Base-by-base conservation (phyloP, 2,888 invertebrate species). In the Ormyrus nitidulus region DNA sequence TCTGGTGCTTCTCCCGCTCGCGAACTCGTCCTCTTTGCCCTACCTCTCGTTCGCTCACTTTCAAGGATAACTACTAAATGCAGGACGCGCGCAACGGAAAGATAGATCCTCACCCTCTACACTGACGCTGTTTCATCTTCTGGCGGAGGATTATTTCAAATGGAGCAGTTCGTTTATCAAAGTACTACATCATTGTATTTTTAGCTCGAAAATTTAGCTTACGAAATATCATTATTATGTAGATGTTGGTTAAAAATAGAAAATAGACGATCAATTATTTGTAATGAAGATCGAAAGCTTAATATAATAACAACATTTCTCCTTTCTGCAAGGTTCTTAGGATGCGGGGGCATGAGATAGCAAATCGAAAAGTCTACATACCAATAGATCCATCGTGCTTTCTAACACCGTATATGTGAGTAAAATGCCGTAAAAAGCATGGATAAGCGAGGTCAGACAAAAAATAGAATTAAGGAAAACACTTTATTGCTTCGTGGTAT, bases 41-140 rank as follows among this genome's bases (percentile, higher is more conserved):
- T 61, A 56, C 49, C 82, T 81, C 83, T 83, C 83, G 82, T 84
- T 82, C 81, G 83, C 83, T 80, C 82, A n/a, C 84, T 87, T 83
- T 88, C 89, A 89, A 89, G 89, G 89, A 87, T 87, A 89, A 87
- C 89, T 85, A 86, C 88, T 88, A 87, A 87, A 88, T 68, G 56
- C 62, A 85, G 87, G 85, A 87, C 68, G 65, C 62, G 70, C 56
- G 34, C 53, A 46, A 19, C 11, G 34, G 13, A 49, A 46, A 19
- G 58, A 64, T 69, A 73, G 79, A 79, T 79, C 34, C 79, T 9
- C 64, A 70, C 51, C 62, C 56, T 8, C 13, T 10, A 4, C 34
- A 19, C 19, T 9, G 9, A n/a, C 10, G 62, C 19, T 69, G 34
- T n/a, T n/a, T 46, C n/a, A 61, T 76, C 10, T 59, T 9, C 2